A percentile compares a stretch with the other conserved stretches of the same genome.
Evolutionary conservation across 2,797 vertebrate genomes (phyloP).

Genomic region (Hylomyscus alleni): DNA sequence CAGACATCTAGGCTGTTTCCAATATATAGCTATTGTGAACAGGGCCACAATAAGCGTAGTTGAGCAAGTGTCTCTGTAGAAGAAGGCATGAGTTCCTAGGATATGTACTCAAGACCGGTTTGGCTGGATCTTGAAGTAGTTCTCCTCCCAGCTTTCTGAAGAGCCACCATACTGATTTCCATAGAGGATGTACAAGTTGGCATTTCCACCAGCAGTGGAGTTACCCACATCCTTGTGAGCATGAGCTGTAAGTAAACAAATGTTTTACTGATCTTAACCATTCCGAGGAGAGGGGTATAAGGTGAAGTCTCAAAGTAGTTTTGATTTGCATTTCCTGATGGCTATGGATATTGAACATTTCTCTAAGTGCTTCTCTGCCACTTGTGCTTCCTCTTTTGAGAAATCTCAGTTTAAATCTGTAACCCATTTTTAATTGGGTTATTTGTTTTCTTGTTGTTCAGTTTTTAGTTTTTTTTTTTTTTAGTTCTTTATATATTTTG

Average conservation of each 20-base stretch:
- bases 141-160: background rate
- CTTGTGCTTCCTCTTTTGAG: background rate
- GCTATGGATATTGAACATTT: background rate
- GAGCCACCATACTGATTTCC: background rate
- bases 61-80: background rate
- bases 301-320: background rate
- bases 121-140: background rate
- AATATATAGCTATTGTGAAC: background rate
- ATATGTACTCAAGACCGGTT: background rate
- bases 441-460: background rate
- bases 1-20: background rate
- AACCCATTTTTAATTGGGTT: background rate
- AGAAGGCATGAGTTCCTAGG: too few species aligned
- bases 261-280: background rate
- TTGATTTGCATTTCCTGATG: background rate
- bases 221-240: background rate
- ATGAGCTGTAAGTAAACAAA: background rate
- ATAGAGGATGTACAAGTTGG: background rate
- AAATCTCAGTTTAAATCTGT: background rate
- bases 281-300: background rate
- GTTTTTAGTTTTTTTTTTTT: background rate
- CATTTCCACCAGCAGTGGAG: background rate
- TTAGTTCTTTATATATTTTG: background rate
- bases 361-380: background rate
- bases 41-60: background rate